These are phyloP conservation scores for Alloplasta piceator DNA, from an alignment of 2,888 invertebrate species.

Conservation along the genomic window DNA sequence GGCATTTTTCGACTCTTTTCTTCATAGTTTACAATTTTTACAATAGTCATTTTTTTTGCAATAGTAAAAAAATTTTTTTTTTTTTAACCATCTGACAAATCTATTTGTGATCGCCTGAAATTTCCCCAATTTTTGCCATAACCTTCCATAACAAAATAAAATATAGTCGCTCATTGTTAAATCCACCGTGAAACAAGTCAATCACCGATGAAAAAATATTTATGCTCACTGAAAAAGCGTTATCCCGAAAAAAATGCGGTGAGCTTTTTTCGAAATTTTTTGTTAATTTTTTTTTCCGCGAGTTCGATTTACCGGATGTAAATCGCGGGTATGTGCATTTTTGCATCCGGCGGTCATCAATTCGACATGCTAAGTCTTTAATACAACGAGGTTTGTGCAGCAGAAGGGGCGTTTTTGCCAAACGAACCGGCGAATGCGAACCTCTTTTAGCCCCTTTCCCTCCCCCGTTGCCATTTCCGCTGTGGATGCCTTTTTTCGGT, in stretches of 20 bases:
- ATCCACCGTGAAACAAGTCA: no score
- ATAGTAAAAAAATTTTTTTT: no score
- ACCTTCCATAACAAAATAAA: no score
- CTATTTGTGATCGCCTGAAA: conserved; percentile 47
- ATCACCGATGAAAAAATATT: no score
- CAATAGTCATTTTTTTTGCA: no score
- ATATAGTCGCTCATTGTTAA: no score
- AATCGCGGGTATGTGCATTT: background rate
- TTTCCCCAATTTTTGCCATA: background rate
- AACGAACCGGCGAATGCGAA: conserved; percentile 42
- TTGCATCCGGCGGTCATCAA: conserved; percentile 75
- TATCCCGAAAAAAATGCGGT: no score
- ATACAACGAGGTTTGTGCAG: conserved; percentile 69
- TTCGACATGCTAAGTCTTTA: conserved; percentile 77
- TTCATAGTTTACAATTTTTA: no score
- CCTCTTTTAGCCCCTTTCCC: conserved; percentile 50
- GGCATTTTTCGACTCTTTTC: no score
- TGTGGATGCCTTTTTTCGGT: conserved; percentile 50
- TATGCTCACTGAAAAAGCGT: no score
- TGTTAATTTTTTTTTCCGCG: conserved; percentile 9
- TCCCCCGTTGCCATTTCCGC: conserved; percentile 13
- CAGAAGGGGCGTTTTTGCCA: conserved; percentile 43
- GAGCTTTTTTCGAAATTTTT: background rate
- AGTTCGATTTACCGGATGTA: background rate
- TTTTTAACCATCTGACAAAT: conserved; percentile 13